Base-by-base conservation (phyloP, 2,888 invertebrate genomes). In the Leucophenga maculata region DNA sequence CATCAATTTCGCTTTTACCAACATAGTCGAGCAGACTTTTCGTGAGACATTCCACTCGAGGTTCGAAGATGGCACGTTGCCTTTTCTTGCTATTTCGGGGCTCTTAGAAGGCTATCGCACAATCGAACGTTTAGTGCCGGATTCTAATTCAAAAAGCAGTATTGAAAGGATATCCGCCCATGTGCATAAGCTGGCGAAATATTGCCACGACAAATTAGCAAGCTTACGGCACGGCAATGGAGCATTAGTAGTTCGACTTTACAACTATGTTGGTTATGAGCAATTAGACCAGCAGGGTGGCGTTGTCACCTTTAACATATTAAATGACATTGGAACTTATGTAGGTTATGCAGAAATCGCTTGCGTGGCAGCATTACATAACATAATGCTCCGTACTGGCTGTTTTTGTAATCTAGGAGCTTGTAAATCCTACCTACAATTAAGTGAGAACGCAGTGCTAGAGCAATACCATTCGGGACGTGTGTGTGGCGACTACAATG, bases 371-470 rank as follows among this genome's bases (percentile, higher is more conserved):
- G 93, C 95, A 76, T 89, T 97, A 67, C 94, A 96, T 86, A 93
- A 94, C 78, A 94, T 99, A 65, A 93, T 94, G 77, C 87, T 99
- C 52, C 91, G 99, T 74, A 97, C 97, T 1, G 99, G 99, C 0
- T 98, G 98, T 86, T 97, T 98, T 86, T 99, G 99, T 87, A 99
- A 99, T 89, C 94, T 97, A 1, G 99, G 98, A 14, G 95, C 97
- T 1, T 98, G 98, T 85, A 95, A 97, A 86, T 89, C 92, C 64
- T 94, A 95, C 83, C 89, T 98, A 59, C 88, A 90, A 8, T 89
- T 96, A 9, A 90, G 92, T 0, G 91, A 93, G 66, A 90, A 91
- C 14, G 93, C 94, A 68, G 90, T 97, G 76, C 92, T 92, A 77
- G 90, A 91, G 39, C 95, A 97, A 87, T 96, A 93, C 87, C 91